Base-by-base conservation (phyloP, 2,888 invertebrate genomes). In the Heliconius ethilla region DNA sequence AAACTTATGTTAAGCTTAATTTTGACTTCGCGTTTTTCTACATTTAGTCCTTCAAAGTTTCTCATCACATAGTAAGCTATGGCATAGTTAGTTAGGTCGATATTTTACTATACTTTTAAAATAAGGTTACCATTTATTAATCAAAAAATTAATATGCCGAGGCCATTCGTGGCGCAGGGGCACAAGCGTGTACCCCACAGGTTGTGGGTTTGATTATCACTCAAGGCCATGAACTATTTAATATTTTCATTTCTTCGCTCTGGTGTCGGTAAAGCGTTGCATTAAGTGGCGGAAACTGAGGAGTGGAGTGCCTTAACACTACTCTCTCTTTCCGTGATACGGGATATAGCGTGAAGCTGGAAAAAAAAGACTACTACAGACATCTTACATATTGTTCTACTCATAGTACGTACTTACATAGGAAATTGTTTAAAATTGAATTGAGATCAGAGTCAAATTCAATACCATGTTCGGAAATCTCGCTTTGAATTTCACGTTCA, bases 371-470 rank as follows among this genome's bases (percentile, higher is more conserved):
- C 37, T 37, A 10, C 37, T 37, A 37, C 37, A 29, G 70, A 33
- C 33, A 33, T 7, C 7, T 33, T 33, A 33, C 40, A 75, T 25
- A 55, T 63, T 66, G 18, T 63, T 63, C 18, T 51, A 69, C 15
- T 2, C 15, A 63, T 18, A 7, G 15, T 0, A 9, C 13, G 15
- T 0, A 9, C 13, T 51, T 55, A n/a, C 65, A 37, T 66, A 33
- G 29, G 10, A 45, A 70, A 78, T 51, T 33, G 51, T 70, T 45
- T 67, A 33, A 66, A 69, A 75, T 67, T 66, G 65, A 75, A 77
- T 75, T 72, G 62, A 18, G 62, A 75, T 75, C 65, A 70, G 33
- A 77, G 70, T 77, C 66, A 75, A 77, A 79, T 59, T 66, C 75
- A 65, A 75, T 63, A 74, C 45, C 55, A 51, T 45, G 59, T 75